These are phyloP conservation scores for Hypercompe scribonia DNA, from an alignment of 2,888 invertebrate genomes.

Conservation along the genomic window DNA sequence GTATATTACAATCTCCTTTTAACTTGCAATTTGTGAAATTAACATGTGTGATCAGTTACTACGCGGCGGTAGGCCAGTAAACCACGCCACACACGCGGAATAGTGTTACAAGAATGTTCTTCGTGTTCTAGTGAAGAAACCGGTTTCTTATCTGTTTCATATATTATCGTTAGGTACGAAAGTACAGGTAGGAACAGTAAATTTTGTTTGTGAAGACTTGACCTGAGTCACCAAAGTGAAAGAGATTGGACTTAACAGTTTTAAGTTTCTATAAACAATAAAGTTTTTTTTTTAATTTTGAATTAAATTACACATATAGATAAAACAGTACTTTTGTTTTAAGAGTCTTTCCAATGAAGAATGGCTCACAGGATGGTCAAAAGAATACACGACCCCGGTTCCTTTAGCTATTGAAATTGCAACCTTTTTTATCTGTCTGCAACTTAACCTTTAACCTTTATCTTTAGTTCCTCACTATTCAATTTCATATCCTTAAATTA, in stretches of 20 bases:
- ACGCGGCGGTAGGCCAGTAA: conserved; percentile 42
- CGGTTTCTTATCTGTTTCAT: background rate
- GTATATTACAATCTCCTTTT: conserved; percentile 5
- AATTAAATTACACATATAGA: too few relatives aligned
- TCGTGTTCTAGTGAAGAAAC: background rate
- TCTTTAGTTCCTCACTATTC: too few relatives aligned
- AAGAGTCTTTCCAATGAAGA: too few relatives aligned
- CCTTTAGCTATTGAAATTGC: too few relatives aligned
- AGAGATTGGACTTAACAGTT: background rate
- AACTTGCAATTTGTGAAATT: conserved; percentile 11
- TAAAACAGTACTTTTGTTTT: too few relatives aligned
- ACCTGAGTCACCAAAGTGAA: background rate
- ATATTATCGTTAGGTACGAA: background rate
- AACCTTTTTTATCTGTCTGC: too few relatives aligned
- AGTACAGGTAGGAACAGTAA: background rate
- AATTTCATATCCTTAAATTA: too few relatives aligned
- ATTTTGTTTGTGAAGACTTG: background rate
- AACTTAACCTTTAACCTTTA: too few relatives aligned
- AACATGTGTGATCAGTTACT: conserved; percentile 17
- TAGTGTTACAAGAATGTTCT: conserved; percentile 20
- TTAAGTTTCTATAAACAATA: background rate
- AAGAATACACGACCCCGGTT: too few relatives aligned
- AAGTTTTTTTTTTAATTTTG: too few relatives aligned
- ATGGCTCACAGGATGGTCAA: too few relatives aligned
- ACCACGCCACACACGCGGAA: conserved; percentile 20